These are phyloP conservation scores for Itoplectis maculator DNA, from an alignment of 2,888 invertebrate genomes.

Conservation along the genomic window DNA sequence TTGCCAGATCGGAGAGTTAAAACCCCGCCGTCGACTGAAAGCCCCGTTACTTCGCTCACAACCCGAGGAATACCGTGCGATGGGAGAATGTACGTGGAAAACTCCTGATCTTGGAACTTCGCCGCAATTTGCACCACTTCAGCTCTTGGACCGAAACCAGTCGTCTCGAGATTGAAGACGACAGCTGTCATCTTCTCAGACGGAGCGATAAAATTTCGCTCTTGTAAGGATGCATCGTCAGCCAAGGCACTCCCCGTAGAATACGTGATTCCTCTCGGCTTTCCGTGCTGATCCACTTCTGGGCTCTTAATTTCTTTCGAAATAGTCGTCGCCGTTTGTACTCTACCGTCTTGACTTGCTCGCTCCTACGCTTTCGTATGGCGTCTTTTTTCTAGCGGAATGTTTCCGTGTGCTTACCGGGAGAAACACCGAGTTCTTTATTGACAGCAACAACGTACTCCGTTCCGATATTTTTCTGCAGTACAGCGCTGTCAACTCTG, in stretches of 20 bases:
- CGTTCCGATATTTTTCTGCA: conserved; percentile 35
- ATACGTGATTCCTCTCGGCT: conserved; percentile 45
- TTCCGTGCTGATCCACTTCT: conserved; percentile 15
- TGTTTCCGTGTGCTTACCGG: conserved; percentile 21
- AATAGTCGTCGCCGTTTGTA: conserved; percentile 40
- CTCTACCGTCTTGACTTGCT: conserved; percentile 13
- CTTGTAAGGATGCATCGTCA: conserved; percentile 16
- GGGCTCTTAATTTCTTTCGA: conserved; percentile 15
- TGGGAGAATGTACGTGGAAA: conserved; percentile 27
- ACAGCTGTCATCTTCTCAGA: conserved; percentile 17
- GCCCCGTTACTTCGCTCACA: conserved; percentile 24
- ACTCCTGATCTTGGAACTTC: conserved; percentile 18
- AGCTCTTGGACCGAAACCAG: conserved; percentile 39
- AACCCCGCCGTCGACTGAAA: conserved; percentile 19
- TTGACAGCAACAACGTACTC: conserved; percentile 24
- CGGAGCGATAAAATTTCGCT: conserved; percentile 6
- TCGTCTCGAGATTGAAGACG: conserved; percentile 51
- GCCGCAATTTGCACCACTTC: conserved; percentile 53
- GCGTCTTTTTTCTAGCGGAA: conserved; percentile 28
- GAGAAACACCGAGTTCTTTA: conserved; percentile 39
- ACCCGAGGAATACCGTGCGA: conserved; percentile 15
- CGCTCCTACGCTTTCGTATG: no score
- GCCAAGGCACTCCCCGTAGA: conserved; percentile 31
- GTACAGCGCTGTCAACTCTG: conserved; percentile 16
- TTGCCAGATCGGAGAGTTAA: conserved; percentile 1